Evolutionary conservation across 2,888 invertebrate genomes (phyloP).

Genomic region (Drosophila mulleri): DNA sequence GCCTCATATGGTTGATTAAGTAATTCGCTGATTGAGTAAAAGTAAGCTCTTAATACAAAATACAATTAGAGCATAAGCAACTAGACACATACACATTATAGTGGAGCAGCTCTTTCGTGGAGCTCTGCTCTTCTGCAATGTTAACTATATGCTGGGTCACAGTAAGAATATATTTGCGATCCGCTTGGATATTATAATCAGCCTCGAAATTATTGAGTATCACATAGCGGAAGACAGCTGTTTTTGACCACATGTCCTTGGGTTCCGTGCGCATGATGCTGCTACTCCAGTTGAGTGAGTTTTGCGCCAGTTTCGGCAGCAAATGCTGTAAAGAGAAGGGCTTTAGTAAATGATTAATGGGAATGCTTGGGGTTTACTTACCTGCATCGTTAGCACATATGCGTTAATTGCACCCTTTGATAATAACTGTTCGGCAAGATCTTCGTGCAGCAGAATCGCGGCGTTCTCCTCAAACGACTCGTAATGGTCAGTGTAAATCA

Average conservation of each 20-base stretch:
- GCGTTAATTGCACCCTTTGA: conserved; percentile 60
- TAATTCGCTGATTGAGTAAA: conserved; percentile 68
- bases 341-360: neutral
- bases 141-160: conserved; percentile 81
- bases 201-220: conserved; percentile 82
- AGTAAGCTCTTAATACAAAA: neutral
- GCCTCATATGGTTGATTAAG: conserved; percentile 61
- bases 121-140: conserved; percentile 75
- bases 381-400: conserved; percentile 80
- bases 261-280: conserved; percentile 75
- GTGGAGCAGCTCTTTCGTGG: conserved; percentile 84
- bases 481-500: conserved; percentile 71
- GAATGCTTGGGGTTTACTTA: conserved; percentile 17
- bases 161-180: conserved; percentile 76
- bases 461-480: conserved; percentile 80
- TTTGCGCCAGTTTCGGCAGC: conserved; percentile 73
- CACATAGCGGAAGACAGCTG: conserved; percentile 75
- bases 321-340: conserved; percentile 63
- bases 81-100: conserved; percentile 85
- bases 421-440: conserved; percentile 71
- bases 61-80: neutral
- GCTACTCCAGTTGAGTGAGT: conserved; percentile 65
- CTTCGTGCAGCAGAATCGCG: conserved; percentile 77
- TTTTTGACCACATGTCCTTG: conserved; percentile 76
- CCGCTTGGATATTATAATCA: conserved; percentile 76